Base-by-base conservation (phyloP, 2,888 invertebrate genomes). In the Dione juno region DNA sequence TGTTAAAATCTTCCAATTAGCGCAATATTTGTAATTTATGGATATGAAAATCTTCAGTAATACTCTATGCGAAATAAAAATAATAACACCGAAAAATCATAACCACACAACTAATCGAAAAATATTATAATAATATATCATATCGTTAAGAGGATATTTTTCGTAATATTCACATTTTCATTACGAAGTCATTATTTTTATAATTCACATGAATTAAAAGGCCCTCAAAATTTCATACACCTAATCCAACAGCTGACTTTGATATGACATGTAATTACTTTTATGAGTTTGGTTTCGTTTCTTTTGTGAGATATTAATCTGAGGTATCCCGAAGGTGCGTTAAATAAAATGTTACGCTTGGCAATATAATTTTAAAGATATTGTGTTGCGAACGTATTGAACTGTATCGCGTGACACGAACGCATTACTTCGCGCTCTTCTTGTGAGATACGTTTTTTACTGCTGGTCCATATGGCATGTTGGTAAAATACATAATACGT, bases 191-290 rank as follows among this genome's bases (percentile, higher is more conserved):
- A 14, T 61, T 45, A 61, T n/a, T 16, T 66, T 65, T 66, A 54
- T 16, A n/a, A 66, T 13, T 16, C n/a, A n/a, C 16, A 8, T 37
- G 48, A 52, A 40, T 64, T 45, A 53, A 61, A 69, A 64, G 48
- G n/a, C 52, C 54, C 50, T 53, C 58, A 68, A 69, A 74, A 73
- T 69, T 59, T 59, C 58, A 68, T 48, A 73, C 59, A 73, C 67
- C 73, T 71, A 71, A 73, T 71, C 59, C 67, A 71, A 65, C 71
- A 72, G 54, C 21, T 70, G 75, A 74, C 75, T 69, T 74, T 72
- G 74, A 75, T 72, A 72, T 75, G 75, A 75, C 75, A 75, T 65
- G 79, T 82, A 81, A 82, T 79, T 76, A 74, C 72, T 61, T 76
- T 79, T 79, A 69, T 72, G 74, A 74, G 70, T 66, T 14, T 57